These are phyloP conservation scores for Asobara japonica DNA, from an alignment of 1,140 invertebrate species.

Conservation along the genomic window DNA sequence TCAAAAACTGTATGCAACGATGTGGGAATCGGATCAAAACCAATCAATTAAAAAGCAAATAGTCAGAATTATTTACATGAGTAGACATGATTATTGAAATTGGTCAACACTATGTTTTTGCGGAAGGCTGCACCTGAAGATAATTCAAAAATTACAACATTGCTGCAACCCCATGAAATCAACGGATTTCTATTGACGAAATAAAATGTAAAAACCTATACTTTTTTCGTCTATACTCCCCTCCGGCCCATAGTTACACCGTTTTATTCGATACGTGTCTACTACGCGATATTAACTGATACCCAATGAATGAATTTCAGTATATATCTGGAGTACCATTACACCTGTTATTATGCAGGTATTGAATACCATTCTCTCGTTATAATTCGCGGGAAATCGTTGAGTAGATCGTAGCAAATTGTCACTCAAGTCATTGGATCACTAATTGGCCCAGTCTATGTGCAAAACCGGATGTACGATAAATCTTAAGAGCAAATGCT, in stretches of 20 bases:
- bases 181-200: too few species aligned
- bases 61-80: too few species aligned
- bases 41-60: too few species aligned
- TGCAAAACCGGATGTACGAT: constrained; percentile 10
- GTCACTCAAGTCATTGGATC: constrained; percentile 30
- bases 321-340: neutral
- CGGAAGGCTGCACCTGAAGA: too few species aligned
- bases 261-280: constrained; percentile 19
- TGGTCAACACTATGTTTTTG: too few species aligned
- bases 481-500: constrained; percentile 20
- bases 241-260: constrained; percentile 16
- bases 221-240: neutral
- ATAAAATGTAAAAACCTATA: too few species aligned
- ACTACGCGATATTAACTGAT: constrained; percentile 29
- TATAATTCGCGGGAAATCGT: constrained; percentile 37
- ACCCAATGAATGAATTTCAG: neutral
- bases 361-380: constrained; percentile 27
- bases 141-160: too few species aligned
- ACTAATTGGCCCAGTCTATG: neutral
- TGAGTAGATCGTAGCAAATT: constrained; percentile 33
- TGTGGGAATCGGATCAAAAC: too few species aligned
- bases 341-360: constrained; percentile 35
- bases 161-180: too few species aligned
- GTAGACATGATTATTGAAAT: too few species aligned
- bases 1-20: too few species aligned